Percentiles rank a stretch among this genome's conserved stretches.
phyloP scores from a whole-genome alignment of 2,797 vertebrate species.

The Hydrophis major region DNA sequence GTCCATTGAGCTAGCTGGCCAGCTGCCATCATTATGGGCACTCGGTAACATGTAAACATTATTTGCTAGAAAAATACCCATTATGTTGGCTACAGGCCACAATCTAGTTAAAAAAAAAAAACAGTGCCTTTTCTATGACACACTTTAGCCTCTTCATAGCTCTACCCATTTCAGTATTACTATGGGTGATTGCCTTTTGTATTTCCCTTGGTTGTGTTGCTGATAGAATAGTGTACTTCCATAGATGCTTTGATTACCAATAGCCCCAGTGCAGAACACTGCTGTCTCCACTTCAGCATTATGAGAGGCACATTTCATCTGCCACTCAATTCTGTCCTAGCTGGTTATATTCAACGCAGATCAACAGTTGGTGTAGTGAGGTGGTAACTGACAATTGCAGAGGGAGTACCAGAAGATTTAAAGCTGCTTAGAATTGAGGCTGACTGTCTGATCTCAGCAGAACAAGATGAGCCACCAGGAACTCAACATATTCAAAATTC shows the following conservation, averaged over 20 bases:
- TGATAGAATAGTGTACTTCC: conserved; percentile 1
- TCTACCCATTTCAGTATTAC: not conserved
- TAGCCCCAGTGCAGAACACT: not conserved
- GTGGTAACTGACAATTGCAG: conserved; percentile 23
- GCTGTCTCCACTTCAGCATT: not conserved
- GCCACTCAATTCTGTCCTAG: conserved; percentile 27
- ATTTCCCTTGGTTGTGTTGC: not conserved
- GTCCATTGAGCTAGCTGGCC: not conserved
- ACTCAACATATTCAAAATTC: not conserved
- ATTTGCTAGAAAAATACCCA: not conserved
- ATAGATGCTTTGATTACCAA: not conserved
- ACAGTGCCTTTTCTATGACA: not conserved
- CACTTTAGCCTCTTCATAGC: not conserved
- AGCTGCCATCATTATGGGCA: not conserved
- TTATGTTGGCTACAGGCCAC: not conserved
- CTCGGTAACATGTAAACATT: not conserved
- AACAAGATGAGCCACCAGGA: conserved; percentile 14
- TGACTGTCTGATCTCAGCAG: conserved; percentile 26
- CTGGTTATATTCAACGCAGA: conserved; percentile 22
- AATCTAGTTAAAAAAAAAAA: not conserved
- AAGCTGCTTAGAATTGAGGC: not conserved
- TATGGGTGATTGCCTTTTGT: not conserved
- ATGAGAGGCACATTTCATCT: not conserved
- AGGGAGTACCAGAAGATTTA: conserved; percentile 4
- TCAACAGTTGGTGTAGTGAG: conserved; percentile 20